A percentile compares a stretch with the other conserved stretches of the same genome.
Evolutionary conservation across 2,797 vertebrate species (phyloP).

Genomic region (Typhlichthys eigenmanni): DNA sequence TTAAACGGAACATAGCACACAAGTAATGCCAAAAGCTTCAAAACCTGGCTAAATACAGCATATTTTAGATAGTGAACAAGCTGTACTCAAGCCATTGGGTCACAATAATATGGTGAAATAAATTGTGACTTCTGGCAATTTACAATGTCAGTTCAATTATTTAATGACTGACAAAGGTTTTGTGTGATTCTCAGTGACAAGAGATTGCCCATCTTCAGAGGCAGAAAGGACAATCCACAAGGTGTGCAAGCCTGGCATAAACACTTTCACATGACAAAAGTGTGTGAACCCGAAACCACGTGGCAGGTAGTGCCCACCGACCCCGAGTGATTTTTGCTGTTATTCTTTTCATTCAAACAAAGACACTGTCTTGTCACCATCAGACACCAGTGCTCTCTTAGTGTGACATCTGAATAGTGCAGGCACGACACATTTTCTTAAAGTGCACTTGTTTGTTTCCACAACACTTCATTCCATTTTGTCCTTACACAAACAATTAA

Average conservation of each 20-base stretch:
- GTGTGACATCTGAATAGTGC: conserved; percentile 37
- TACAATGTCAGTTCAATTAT: conserved; percentile 20
- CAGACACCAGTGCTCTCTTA: conserved; percentile 35
- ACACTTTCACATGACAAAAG: conserved; percentile 47
- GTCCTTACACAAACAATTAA: conserved; percentile 38
- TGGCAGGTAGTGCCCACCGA: conserved; percentile 58
- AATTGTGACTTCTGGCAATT: conserved; percentile 13
- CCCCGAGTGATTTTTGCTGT: conserved; percentile 61
- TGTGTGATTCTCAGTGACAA: conserved; percentile 28
- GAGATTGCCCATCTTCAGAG: conserved; percentile 16
- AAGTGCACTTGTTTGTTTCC: conserved; percentile 71
- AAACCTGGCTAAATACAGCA: background rate
- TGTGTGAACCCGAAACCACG: conserved; percentile 39
- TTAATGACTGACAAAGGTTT: conserved; percentile 1
- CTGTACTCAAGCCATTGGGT: no score
- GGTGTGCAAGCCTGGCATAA: conserved; percentile 32
- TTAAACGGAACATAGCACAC: conserved; percentile 18
- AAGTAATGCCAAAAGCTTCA: background rate
- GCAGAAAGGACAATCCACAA: conserved; percentile 26
- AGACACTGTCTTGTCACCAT: conserved; percentile 67
- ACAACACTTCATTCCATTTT: conserved; percentile 9
- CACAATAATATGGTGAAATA: no score
- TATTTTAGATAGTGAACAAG: no score
- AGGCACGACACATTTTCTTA: conserved; percentile 62
- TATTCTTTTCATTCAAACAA: conserved; percentile 14